These are phyloP conservation scores for Caenorhabditis becei DNA, from an alignment of 2,888 invertebrate genomes.

Conservation along the genomic window DNA sequence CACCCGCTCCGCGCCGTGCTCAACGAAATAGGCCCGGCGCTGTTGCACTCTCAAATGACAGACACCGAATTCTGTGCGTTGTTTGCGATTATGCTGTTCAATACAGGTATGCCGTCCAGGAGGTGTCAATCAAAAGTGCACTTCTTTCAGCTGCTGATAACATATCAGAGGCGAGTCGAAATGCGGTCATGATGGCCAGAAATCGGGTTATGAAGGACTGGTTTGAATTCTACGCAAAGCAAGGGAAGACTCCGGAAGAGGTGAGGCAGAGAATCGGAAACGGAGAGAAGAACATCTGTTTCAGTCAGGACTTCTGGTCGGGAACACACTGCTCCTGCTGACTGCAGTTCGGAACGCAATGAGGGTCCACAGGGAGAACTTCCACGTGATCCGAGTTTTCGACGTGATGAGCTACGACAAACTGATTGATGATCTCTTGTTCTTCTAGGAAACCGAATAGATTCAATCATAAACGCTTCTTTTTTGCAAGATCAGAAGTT, in stretches of 20 bases:
- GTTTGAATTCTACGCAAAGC: slow-evolving; percentile 73
- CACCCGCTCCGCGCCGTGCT: slow-evolving; percentile 68
- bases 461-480: slow-evolving; percentile 4
- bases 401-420: slow-evolving; percentile 76
- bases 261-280: slow-evolving; percentile 2
- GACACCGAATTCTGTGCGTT: slow-evolving; percentile 76
- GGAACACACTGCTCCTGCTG: slow-evolving; percentile 74
- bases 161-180: slow-evolving; percentile 40
- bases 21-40: slow-evolving; percentile 67
- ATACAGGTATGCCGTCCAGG: slow-evolving; percentile 64
- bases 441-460: slow-evolving; percentile 25
- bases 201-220: slow-evolving; percentile 66
- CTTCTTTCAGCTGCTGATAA: slow-evolving; percentile 54
- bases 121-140: slow-evolving; percentile 52
- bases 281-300: neutral
- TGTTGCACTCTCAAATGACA: slow-evolving; percentile 70
- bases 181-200: slow-evolving; percentile 50
- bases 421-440: slow-evolving; percentile 73
- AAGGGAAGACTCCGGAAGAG: slow-evolving; percentile 59
- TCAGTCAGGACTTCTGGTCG: slow-evolving; percentile 72
- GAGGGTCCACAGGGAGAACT: slow-evolving; percentile 66
- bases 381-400: slow-evolving; percentile 75
- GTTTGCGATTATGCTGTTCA: slow-evolving; percentile 73
- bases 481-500: too few species aligned
- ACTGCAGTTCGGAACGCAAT: slow-evolving; percentile 67